phyloP scores from a whole-genome alignment of 2,888 invertebrate genomes.

The Eristalinus sepulchralis region DNA sequence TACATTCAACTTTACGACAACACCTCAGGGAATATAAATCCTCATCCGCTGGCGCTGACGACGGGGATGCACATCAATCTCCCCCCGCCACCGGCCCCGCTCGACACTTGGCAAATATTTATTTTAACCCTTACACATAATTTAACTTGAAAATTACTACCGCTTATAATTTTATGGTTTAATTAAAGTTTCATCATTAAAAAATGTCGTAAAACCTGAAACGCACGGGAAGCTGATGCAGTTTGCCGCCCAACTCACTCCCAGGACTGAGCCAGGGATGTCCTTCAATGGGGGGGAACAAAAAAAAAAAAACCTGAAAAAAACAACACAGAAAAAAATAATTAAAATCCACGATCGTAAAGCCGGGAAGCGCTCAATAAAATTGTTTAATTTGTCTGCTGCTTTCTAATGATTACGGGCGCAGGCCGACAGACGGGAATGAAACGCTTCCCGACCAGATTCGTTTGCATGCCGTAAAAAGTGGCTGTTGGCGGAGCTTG shows the following conservation, averaged over 20 bases:
- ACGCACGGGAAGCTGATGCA: conserved; percentile 32
- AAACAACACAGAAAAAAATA: conserved; percentile 46
- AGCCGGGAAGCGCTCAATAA: conserved; percentile 58
- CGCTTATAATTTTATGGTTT: conserved; percentile 71
- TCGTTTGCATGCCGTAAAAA: conserved; percentile 50
- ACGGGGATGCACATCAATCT: not conserved
- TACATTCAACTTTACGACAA: not conserved
- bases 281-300: not conserved
- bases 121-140: conserved; percentile 72
- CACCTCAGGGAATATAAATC: not conserved
- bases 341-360: conserved; percentile 64
- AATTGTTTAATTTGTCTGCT: conserved; percentile 71
- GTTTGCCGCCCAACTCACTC: conserved; percentile 3
- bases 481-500: conserved; percentile 5
- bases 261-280: conserved; percentile 1
- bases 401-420: conserved; percentile 36
- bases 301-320: conserved; percentile 9
- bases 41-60: not conserved
- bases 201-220: conserved; percentile 57
- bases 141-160: conserved; percentile 70
- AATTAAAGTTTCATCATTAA: conserved; percentile 70
- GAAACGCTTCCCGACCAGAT: not conserved
- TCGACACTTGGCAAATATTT: conserved; percentile 49
- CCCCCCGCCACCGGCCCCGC: not conserved
- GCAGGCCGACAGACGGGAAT: not conserved